phyloP scores from a whole-genome alignment of 2,888 invertebrate genomes.

The Sicus ferrugineus region DNA sequence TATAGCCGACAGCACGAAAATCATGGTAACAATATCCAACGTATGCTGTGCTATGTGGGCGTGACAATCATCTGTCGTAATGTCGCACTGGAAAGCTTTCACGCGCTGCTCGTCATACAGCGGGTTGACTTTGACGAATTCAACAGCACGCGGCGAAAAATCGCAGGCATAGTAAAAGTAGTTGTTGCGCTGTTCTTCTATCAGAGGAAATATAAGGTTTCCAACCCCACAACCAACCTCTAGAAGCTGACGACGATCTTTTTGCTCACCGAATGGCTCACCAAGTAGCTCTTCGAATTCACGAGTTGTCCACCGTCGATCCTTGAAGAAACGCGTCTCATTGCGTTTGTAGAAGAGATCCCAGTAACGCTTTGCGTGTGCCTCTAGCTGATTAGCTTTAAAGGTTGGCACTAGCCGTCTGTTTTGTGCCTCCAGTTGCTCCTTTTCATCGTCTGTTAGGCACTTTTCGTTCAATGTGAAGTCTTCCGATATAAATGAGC shows the following conservation, averaged over 20 bases:
- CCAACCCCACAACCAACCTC: conserved; percentile 98
- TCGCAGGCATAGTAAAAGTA: conserved; percentile 88
- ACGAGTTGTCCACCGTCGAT: conserved; percentile 94
- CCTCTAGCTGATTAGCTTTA: conserved; percentile 80
- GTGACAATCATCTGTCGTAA: conserved; percentile 73
- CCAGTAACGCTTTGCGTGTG: conserved; percentile 89
- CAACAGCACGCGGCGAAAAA: conserved; percentile 89
- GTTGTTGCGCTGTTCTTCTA: conserved; percentile 74
- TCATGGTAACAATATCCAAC: conserved; percentile 85
- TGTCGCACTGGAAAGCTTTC: conserved; percentile 84
- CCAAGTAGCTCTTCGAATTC: conserved; percentile 86
- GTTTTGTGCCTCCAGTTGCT: conserved; percentile 74
- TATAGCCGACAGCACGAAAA: conserved; percentile 95
- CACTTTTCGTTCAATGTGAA: conserved; percentile 45
- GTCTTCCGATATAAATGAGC: conserved; percentile 27
- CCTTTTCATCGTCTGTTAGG: conserved; percentile 68
- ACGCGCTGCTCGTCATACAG: conserved; percentile 74
- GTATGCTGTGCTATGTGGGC: conserved; percentile 65
- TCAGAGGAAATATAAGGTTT: conserved; percentile 91
- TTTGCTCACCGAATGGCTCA: conserved; percentile 41
- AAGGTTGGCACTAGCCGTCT: conserved; percentile 73
- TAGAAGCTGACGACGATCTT: conserved; percentile 60
- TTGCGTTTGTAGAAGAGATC: conserved; percentile 97
- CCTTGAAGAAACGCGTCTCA: conserved; percentile 91
- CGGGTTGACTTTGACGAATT: conserved; percentile 78